Evolutionary conservation across 2,113 vertebrate genomes (phyloP).

Genomic region (Ameiurus melas): DNA sequence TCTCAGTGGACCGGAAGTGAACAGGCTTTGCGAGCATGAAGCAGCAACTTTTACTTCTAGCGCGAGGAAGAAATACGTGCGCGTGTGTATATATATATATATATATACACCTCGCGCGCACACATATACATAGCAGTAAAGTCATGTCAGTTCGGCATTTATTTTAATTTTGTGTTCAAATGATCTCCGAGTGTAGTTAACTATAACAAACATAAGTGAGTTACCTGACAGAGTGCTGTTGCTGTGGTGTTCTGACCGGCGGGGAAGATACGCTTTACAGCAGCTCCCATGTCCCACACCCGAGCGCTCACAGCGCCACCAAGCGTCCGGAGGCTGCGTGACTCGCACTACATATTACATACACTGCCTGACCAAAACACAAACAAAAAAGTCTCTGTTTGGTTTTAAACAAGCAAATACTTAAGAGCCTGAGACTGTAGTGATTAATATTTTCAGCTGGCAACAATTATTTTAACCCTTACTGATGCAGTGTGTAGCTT

Average conservation of each 20-base stretch:
- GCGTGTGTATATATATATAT: not conserved
- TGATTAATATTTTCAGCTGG: too few species aligned
- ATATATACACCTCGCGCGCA: not conserved
- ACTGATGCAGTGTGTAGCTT: too few species aligned
- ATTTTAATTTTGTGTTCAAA: not conserved
- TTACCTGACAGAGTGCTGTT: not conserved
- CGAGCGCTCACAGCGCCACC: not conserved
- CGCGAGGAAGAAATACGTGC: not conserved
- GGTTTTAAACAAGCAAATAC: too few species aligned
- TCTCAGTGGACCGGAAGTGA: not conserved
- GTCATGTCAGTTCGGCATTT: not conserved
- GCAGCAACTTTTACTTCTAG: conserved; percentile 52
- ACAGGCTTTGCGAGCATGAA: conserved; percentile 47
- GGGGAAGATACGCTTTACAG: not conserved
- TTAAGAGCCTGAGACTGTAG: too few species aligned
- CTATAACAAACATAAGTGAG: not conserved
- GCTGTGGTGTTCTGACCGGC: not conserved
- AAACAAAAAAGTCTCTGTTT: too few species aligned
- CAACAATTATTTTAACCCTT: too few species aligned
- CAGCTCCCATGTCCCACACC: not conserved
- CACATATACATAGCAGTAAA: not conserved
- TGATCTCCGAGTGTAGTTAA: not conserved
- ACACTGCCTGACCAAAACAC: too few species aligned
- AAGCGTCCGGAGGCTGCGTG: not conserved
- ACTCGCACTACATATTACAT: too few species aligned